Evolutionary conservation across 2,888 invertebrate species (phyloP).

Genomic region (Galerucella calmariensis): DNA sequence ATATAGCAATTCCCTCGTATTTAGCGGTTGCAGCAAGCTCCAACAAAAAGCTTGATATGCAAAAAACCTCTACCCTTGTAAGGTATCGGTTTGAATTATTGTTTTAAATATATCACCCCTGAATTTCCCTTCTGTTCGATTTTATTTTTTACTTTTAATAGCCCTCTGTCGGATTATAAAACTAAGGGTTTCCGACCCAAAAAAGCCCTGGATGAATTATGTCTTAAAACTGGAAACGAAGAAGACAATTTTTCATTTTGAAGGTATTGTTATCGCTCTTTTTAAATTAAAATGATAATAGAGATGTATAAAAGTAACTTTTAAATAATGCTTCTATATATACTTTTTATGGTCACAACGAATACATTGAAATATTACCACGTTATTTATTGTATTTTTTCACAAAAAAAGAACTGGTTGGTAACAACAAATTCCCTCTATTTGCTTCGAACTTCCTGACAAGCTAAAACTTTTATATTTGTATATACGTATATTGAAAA

Average conservation of each 20-base stretch:
- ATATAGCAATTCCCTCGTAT: constrained; percentile 10
- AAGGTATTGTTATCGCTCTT: constrained; percentile 17
- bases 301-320: not conserved
- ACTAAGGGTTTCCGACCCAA: constrained; percentile 42
- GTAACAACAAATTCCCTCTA: constrained; percentile 2
- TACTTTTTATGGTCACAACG: not conserved
- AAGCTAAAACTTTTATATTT: not conserved
- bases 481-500: not conserved
- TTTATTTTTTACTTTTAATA: constrained; percentile 49
- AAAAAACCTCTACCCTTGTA: constrained; percentile 52
- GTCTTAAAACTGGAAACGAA: constrained; percentile 34
- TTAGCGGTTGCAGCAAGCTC: not conserved
- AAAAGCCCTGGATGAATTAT: constrained; percentile 43
- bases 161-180: constrained; percentile 44
- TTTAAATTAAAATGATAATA: constrained; percentile 7
- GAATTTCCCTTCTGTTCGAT: constrained; percentile 48
- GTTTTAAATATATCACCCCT: constrained; percentile 56
- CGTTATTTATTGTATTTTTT: not conserved
- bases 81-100: constrained; percentile 58
- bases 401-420: not conserved
- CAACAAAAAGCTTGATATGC: constrained; percentile 42
- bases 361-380: not conserved
- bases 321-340: constrained; percentile 1
- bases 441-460: not conserved
- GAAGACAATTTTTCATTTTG: constrained; percentile 31